Percentiles rank a stretch among this genome's conserved stretches.
Evolutionary conservation across 2,797 vertebrate species (phyloP).

Genomic region (Tachyglossus aculeatus): DNA sequence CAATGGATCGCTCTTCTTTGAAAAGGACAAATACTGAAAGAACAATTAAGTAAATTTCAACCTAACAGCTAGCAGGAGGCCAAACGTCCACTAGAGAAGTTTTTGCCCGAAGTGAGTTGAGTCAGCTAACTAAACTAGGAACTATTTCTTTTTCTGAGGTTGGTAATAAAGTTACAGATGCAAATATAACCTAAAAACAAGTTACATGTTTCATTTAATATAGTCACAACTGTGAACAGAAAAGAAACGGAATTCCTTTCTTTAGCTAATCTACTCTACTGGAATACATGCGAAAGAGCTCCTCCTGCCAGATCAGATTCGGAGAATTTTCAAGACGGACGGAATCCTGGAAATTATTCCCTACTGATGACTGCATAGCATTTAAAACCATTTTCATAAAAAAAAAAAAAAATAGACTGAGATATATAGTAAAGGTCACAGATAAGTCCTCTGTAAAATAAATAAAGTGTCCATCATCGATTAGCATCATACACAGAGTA

Average conservation of each 20-base stretch:
- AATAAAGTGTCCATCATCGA: constrained; percentile 78
- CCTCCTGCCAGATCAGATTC: constrained; percentile 49
- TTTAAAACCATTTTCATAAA: constrained; percentile 74
- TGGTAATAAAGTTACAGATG: constrained; percentile 52
- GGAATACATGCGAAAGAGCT: constrained; percentile 64
- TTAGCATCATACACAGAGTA: constrained; percentile 80
- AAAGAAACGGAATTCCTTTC: constrained; percentile 47
- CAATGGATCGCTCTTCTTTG: constrained; percentile 46
- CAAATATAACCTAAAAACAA: constrained; percentile 55
- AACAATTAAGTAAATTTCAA: constrained; percentile 19
- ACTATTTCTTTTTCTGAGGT: constrained; percentile 23
- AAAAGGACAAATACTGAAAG: constrained; percentile 53
- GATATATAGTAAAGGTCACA: constrained; percentile 79
- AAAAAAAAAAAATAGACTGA: constrained; percentile 72
- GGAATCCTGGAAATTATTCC: constrained; percentile 35
- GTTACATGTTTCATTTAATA: constrained; percentile 57
- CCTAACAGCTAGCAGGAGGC: constrained; percentile 13
- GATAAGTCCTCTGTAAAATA: constrained; percentile 80
- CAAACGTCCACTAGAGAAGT: background rate
- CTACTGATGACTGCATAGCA: constrained; percentile 72
- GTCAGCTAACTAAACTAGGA: constrained; percentile 38
- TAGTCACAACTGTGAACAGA: constrained; percentile 53
- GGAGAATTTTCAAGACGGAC: constrained; percentile 53
- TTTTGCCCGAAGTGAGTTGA: background rate
- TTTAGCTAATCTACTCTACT: constrained; percentile 66